phyloP scores from a whole-genome alignment of 2,797 vertebrate species.

The Ctenosaura bakeri region DNA sequence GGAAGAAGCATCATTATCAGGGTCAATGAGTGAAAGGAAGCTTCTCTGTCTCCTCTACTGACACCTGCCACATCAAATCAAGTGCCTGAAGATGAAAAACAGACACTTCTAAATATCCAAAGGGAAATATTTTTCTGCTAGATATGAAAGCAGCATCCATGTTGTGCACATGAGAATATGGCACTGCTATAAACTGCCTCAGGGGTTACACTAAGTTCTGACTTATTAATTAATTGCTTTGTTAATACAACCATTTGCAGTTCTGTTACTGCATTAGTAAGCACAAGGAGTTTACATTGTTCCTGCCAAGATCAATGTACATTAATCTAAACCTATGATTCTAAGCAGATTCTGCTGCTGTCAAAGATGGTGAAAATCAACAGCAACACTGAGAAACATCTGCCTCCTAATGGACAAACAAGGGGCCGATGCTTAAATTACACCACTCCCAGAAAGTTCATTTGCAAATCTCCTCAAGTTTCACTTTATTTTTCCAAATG shows the following conservation, averaged over 20 bases:
- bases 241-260: conserved; percentile 74
- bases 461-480: not conserved
- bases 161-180: conserved; percentile 60
- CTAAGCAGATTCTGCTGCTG: conserved; percentile 75
- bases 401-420: conserved; percentile 64
- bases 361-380: conserved; percentile 76
- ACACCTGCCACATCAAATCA: conserved; percentile 2
- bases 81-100: conserved; percentile 33
- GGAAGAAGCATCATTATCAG: conserved; percentile 12
- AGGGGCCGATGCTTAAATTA: not conserved
- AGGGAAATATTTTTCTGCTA: conserved; percentile 19
- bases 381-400: conserved; percentile 68
- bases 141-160: conserved; percentile 54
- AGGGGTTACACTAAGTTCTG: conserved; percentile 65
- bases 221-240: conserved; percentile 79
- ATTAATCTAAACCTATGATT: conserved; percentile 77
- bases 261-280: conserved; percentile 63
- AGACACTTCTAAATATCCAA: conserved; percentile 18
- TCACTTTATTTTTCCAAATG: conserved; percentile 16
- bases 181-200: conserved; percentile 60
- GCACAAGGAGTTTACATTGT: conserved; percentile 72
- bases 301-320: conserved; percentile 78
- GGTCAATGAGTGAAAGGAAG: not conserved
- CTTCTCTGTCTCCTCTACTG: not conserved
- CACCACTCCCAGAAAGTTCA: conserved; percentile 42